phyloP scores from a whole-genome alignment of 2,113 vertebrate genomes.

The Falcunculus frontatus region DNA sequence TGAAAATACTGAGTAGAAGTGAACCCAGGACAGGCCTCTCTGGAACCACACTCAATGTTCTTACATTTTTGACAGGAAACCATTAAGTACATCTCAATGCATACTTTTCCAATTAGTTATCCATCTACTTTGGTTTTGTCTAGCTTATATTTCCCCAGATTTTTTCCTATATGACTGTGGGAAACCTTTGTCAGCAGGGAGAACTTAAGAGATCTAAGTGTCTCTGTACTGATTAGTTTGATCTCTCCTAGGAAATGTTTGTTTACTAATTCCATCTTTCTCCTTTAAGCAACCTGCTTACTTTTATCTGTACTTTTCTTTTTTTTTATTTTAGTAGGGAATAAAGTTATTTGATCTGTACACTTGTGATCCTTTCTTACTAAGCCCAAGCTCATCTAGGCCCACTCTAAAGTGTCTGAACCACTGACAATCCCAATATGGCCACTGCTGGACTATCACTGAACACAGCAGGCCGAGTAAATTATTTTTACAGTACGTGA shows the following conservation, averaged over 20 bases:
- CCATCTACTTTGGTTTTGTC: background rate
- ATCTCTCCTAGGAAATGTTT: background rate
- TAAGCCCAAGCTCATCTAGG: background rate
- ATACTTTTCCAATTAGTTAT: conserved; percentile 24
- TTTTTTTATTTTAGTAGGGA: background rate
- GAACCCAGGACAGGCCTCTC: conserved; percentile 18
- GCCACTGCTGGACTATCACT: background rate
- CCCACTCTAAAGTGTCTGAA: background rate
- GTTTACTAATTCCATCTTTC: background rate
- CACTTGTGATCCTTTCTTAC: background rate
- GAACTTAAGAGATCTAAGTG: background rate
- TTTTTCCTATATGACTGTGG: background rate
- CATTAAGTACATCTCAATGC: conserved; percentile 4
- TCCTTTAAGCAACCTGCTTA: background rate
- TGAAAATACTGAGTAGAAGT: conserved; percentile 31
- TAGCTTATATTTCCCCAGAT: background rate
- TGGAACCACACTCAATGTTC: conserved; percentile 13
- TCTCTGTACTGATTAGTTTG: background rate
- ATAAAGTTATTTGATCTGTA: background rate
- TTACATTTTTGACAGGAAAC: conserved; percentile 38
- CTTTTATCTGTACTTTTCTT: background rate
- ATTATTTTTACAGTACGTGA: background rate
- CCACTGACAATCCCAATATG: background rate
- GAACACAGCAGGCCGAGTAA: background rate
- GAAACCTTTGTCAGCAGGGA: background rate